Percentiles rank a stretch among this genome's conserved stretches.
These are phyloP conservation scores for Drosophila athabasca DNA, from an alignment of 1,140 invertebrate genomes.

Conservation along the genomic window DNA sequence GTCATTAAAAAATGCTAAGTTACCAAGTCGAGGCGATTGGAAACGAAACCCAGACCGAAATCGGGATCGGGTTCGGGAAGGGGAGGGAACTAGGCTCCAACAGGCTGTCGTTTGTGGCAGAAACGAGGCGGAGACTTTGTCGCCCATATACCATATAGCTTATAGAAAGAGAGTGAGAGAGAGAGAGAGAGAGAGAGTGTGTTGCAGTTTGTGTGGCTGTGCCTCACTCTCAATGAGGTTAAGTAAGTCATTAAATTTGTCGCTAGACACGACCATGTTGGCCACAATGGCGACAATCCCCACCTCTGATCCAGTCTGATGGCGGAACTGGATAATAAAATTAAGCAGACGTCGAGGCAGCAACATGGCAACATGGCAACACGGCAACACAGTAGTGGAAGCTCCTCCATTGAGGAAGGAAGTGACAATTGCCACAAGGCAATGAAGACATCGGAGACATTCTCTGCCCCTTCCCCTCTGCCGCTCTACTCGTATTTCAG, in stretches of 20 bases:
- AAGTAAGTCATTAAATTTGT: slow-evolving; percentile 82
- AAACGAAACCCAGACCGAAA: slow-evolving; percentile 7
- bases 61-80: neutral
- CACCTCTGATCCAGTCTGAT: slow-evolving; percentile 49
- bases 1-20: slow-evolving; percentile 81
- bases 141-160: slow-evolving; percentile 36
- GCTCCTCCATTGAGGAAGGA: slow-evolving; percentile 63
- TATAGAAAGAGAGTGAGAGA: neutral
- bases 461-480: neutral
- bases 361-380: slow-evolving; percentile 9
- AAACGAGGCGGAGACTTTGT: slow-evolving; percentile 66
- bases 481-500: neutral
- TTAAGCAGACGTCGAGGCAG: slow-evolving; percentile 51
- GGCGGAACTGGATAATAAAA: slow-evolving; percentile 76
- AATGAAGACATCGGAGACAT: slow-evolving; percentile 46
- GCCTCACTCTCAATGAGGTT: slow-evolving; percentile 62
- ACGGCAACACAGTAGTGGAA: slow-evolving; percentile 34
- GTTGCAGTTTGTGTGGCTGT: slow-evolving; percentile 34
- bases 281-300: slow-evolving; percentile 73
- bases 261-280: slow-evolving; percentile 79
- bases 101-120: slow-evolving; percentile 21
- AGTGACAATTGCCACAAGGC: slow-evolving; percentile 58
- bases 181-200: neutral
- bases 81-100: too few species aligned
- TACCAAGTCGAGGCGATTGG: slow-evolving; percentile 39